A percentile compares a stretch with the other conserved stretches of the same genome.
Conservation (phyloP, 2,888 invertebrate species). For the Stratiomys singularior region DNA sequence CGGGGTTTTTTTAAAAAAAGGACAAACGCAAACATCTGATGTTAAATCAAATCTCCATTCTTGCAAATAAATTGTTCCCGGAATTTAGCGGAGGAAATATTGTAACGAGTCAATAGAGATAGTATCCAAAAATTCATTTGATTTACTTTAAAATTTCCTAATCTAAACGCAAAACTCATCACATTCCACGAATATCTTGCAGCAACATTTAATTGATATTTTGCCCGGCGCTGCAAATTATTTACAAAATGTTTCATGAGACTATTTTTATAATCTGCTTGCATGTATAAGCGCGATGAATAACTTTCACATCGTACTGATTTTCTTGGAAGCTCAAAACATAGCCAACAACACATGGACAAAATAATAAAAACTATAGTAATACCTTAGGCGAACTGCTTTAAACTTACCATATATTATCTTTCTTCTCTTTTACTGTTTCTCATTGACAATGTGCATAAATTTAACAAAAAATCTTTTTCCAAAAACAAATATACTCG, state of each 20-base stretch:
- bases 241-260: not conserved
- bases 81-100: too few species aligned
- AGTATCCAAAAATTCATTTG: too few species aligned
- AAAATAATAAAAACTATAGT: not conserved
- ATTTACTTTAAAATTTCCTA: too few species aligned
- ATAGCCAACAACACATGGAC: not conserved
- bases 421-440: not conserved
- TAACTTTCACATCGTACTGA: conserved; percentile 19
- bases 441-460: not conserved
- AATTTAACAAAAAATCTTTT: not conserved
- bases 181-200: conserved; percentile 5
- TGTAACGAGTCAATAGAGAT: too few species aligned
- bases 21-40: too few species aligned
- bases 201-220: not conserved
- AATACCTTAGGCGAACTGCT: not conserved
- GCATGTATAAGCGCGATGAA: not conserved
- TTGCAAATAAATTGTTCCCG: too few species aligned
- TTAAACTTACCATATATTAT: not conserved
- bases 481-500: not conserved
- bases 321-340: conserved; percentile 7
- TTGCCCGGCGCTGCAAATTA: not conserved
- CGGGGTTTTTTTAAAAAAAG: too few species aligned
- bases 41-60: too few species aligned
- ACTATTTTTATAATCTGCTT: too few species aligned
- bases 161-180: not conserved